A percentile compares a stretch with the other conserved stretches of the same genome.
These are phyloP conservation scores for Alouatta palliata DNA, from an alignment of 2,113 vertebrate genomes.

Conservation along the genomic window DNA sequence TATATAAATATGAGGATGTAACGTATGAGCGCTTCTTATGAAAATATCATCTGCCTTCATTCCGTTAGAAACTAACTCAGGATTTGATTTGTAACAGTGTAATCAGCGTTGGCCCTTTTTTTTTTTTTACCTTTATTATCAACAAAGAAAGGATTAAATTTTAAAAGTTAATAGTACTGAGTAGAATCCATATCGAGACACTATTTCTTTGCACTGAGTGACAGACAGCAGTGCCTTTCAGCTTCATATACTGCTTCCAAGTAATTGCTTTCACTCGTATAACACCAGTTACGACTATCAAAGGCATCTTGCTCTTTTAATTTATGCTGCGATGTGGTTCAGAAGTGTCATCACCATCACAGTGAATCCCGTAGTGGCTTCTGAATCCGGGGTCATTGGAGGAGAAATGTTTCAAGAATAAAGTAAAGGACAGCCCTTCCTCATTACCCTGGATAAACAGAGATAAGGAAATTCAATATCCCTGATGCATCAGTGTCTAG, in stretches of 20 bases:
- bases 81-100: not conserved
- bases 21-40: no score
- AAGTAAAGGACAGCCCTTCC: not conserved
- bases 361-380: not conserved
- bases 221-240: not conserved
- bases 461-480: conserved; percentile 28
- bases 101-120: not conserved
- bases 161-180: not conserved
- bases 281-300: not conserved
- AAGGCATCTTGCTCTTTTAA: not conserved
- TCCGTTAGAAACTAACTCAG: not conserved
- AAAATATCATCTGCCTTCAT: no score
- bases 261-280: not conserved
- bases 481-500: not conserved
- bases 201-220: not conserved
- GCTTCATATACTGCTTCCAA: not conserved
- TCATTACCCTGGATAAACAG: conserved; percentile 19
- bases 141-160: not conserved
- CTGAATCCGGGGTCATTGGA: not conserved
- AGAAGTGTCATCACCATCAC: not conserved
- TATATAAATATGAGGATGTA: no score
- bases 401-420: not conserved
- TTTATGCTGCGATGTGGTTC: not conserved
- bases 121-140: not conserved
- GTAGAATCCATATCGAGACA: not conserved